Conservation (phyloP, 2,888 invertebrate species). For the Melanargia galathea region DNA sequence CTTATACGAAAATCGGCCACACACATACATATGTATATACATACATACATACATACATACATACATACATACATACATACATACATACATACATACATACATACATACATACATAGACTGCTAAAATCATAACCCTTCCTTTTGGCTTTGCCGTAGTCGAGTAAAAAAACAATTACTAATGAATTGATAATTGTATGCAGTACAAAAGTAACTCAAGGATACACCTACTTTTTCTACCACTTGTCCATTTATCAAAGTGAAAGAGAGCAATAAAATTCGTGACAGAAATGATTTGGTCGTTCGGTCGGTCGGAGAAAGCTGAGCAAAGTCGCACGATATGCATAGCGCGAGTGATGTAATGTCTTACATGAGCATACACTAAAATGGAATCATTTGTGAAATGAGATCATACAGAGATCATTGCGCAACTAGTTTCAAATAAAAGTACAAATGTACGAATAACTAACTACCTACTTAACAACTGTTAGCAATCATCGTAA, state of each 20-base stretch:
- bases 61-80: too few species aligned
- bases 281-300: neutral
- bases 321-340: neutral
- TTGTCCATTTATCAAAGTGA: neutral
- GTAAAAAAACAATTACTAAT: too few species aligned
- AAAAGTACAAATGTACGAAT: neutral
- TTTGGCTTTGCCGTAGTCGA: too few species aligned
- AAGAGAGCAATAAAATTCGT: slow-evolving; percentile 1
- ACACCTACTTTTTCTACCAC: neutral
- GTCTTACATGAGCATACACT: neutral
- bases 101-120: too few species aligned
- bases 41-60: too few species aligned
- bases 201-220: slow-evolving; percentile 1
- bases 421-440: neutral
- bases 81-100: too few species aligned
- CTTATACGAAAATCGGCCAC: too few species aligned
- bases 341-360: neutral
- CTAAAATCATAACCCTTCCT: too few species aligned
- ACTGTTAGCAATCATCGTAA: too few species aligned
- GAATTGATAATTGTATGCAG: too few species aligned
- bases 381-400: neutral
- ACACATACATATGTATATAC: too few species aligned
- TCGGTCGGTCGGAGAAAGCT: neutral
- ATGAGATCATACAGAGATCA: neutral
- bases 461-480: neutral